These are phyloP conservation scores for Xestia rhomboidea DNA, from an alignment of 2,888 invertebrate genomes.

Conservation along the genomic window DNA sequence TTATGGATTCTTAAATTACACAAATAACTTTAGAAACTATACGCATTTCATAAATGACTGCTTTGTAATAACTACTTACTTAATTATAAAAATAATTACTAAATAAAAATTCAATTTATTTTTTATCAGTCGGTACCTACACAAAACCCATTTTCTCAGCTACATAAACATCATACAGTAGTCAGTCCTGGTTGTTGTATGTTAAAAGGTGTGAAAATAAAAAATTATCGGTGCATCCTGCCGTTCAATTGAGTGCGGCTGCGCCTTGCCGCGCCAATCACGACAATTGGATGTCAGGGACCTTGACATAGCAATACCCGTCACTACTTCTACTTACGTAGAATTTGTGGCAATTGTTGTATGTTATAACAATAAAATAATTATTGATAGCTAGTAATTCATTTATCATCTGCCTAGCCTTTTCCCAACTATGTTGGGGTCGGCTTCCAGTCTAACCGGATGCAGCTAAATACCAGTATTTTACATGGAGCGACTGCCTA, in stretches of 20 bases:
- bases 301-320: slow-evolving; percentile 58
- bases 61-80: too few species aligned
- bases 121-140: not conserved
- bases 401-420: not conserved
- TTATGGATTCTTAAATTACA: not conserved
- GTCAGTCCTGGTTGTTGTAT: not conserved
- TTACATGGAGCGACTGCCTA: too few species aligned
- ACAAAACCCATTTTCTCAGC: not conserved
- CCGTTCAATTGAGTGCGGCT: slow-evolving; percentile 59
- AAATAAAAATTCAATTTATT: too few species aligned
- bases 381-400: not conserved
- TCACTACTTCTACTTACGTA: slow-evolving; percentile 18
- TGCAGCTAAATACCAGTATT: too few species aligned
- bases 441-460: too few species aligned
- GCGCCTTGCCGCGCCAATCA: slow-evolving; percentile 41
- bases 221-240: slow-evolving; percentile 53
- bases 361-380: not conserved
- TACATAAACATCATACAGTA: not conserved
- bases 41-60: too few species aligned
- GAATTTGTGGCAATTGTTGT: not conserved
- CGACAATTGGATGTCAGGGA: slow-evolving; percentile 59
- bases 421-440: too few species aligned
- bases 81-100: too few species aligned
- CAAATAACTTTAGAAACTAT: too few species aligned
- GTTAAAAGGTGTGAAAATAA: slow-evolving; percentile 48